These are phyloP conservation scores for Ormyrus pomaceus DNA, from an alignment of 2,888 invertebrate genomes.

Conservation along the genomic window DNA sequence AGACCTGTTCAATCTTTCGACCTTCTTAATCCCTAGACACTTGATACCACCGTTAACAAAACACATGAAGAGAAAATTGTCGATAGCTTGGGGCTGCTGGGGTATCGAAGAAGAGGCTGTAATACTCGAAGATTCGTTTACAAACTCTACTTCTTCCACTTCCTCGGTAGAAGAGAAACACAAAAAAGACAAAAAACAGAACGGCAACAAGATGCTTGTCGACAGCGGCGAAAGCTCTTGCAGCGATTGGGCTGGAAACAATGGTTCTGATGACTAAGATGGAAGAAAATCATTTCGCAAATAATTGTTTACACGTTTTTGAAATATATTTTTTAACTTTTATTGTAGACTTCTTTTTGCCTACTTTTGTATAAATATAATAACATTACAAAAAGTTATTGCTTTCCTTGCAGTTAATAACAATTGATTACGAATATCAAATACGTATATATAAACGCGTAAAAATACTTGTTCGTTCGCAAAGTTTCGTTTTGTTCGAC, in stretches of 20 bases:
- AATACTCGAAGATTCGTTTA: constrained; percentile 64
- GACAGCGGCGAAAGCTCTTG: not conserved
- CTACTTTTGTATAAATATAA: constrained; percentile 44
- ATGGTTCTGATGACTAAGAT: constrained; percentile 29
- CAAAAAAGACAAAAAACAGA: constrained; percentile 13
- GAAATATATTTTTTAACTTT: constrained; percentile 25
- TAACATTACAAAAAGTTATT: constrained; percentile 20
- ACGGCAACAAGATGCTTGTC: constrained; percentile 1
- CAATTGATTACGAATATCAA: constrained; percentile 16
- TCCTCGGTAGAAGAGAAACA: constrained; percentile 18
- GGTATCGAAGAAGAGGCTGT: constrained; percentile 69
- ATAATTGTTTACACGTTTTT: not conserved
- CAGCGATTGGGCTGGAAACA: constrained; percentile 8
- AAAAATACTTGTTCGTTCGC: constrained; percentile 8
- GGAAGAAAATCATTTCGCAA: constrained; percentile 1
- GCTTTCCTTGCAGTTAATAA: constrained; percentile 24
- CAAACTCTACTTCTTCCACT: constrained; percentile 7
- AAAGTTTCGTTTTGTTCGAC: too few relatives aligned
- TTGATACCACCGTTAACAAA: constrained; percentile 92
- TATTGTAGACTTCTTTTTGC: constrained; percentile 38
- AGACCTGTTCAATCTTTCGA: constrained; percentile 97
- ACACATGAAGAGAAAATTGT: constrained; percentile 87
- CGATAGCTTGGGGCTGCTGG: constrained; percentile 79
- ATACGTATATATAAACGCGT: constrained; percentile 1
- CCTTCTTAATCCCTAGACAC: constrained; percentile 94